A percentile compares a stretch with the other conserved stretches of the same genome.
These are phyloP conservation scores for Holocentrus rufus DNA, from an alignment of 2,797 vertebrate species.

Conservation along the genomic window DNA sequence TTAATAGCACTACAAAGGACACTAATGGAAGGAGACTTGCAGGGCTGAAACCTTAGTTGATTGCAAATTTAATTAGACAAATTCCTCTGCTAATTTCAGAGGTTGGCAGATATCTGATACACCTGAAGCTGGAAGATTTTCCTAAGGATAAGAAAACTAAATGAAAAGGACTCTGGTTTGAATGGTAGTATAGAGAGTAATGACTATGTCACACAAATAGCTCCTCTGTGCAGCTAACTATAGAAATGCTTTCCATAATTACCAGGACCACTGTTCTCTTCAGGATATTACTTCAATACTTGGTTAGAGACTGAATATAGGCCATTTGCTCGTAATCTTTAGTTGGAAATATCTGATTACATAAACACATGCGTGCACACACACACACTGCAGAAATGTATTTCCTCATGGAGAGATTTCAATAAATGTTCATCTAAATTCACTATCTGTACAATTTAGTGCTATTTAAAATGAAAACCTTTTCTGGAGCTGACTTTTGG, in stretches of 20 bases:
- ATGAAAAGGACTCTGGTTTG: conserved; percentile 64
- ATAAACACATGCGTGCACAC: too few relatives aligned
- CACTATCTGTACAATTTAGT: not conserved
- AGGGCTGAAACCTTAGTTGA: conserved; percentile 71
- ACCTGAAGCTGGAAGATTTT: conserved; percentile 68
- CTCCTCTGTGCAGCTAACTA: conserved; percentile 23
- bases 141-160: conserved; percentile 63
- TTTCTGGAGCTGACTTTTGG: conserved; percentile 32
- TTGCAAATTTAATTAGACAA: conserved; percentile 80
- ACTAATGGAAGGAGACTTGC: conserved; percentile 61
- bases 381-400: too few relatives aligned
- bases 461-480: not conserved
- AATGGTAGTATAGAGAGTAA: conserved; percentile 17
- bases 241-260: conserved; percentile 17
- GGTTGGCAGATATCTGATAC: conserved; percentile 73
- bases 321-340: not conserved
- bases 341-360: not conserved
- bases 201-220: conserved; percentile 31
- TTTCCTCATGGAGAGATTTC: too few relatives aligned
- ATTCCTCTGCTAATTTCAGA: conserved; percentile 69
- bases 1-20: conserved; percentile 18
- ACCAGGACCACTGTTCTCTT: not conserved
- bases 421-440: not conserved
- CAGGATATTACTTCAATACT: conserved; percentile 9
- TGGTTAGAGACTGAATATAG: not conserved